Base-by-base conservation (phyloP, 2,888 invertebrate species). In the Drosophila demipolita region DNA sequence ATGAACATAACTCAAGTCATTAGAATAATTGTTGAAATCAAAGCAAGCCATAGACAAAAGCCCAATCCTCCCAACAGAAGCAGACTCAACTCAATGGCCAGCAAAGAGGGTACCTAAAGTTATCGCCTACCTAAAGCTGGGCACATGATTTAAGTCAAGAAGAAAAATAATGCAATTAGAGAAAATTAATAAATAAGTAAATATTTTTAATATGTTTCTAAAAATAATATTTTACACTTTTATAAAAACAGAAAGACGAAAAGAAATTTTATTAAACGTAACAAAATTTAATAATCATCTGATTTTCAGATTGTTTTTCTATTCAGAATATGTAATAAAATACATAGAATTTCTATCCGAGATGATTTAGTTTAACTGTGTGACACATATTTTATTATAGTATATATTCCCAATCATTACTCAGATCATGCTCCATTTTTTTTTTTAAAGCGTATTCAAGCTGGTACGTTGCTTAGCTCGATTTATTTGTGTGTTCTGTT, bases 11-110 rank as follows among this genome's bases (percentile, higher is more conserved):
- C 79, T 79, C 79, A 80, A 76, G 80, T 82, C 76, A 81, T 83
- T 85, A 82, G 86, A 87, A 87, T 85, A 85, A 85, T 83, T 81
- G 72, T 81, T 62, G 72, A 72, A 77, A 70, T 79, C 81, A 73
- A 76, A 79, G 74, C 74, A 57, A 57, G 15, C 40, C 59, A 55
- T 26, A 66, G 72, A 78, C 59, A 75, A 63, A 67, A 67, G 63
- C 29, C 26, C 29, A 48, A 15, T 42, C 32, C 32, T 32, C 15
- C 8, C 49, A 15, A 42, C 38, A 48, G 12, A 7, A 63, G n/a
- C 60, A 60, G 33, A n/a, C 61, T 32, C 33, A 17, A 53, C 42
- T 50, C 42, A 55, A 45, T 49, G 36, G 29, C 45, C 36, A 62
- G 38, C 42, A 32, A 26, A 42, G 38, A 23, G 33, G 53, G 57